Conservation (phyloP, 2,888 invertebrate genomes). For the Thelaira solivaga region DNA sequence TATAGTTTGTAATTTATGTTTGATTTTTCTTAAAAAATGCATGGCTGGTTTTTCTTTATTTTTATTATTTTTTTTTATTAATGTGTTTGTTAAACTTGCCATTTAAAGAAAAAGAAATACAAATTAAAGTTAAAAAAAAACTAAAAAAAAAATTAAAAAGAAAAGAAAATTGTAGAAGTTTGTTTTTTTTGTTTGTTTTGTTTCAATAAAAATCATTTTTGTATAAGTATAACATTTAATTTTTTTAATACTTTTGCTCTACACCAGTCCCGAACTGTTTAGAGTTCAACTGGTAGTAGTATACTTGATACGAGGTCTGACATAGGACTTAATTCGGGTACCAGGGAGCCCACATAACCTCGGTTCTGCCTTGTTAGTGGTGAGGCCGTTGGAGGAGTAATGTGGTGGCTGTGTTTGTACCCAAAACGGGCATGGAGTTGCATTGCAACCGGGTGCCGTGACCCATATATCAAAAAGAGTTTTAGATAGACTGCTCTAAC, state of each 20-base stretch:
- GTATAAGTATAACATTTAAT: constrained; percentile 10
- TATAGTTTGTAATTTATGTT: constrained; percentile 68
- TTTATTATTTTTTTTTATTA: constrained; percentile 50
- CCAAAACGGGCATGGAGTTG: too few species aligned
- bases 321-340: too few species aligned
- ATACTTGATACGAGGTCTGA: too few species aligned
- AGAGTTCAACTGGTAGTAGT: too few species aligned
- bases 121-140: constrained; percentile 55
- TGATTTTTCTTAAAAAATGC: constrained; percentile 55
- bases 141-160: constrained; percentile 41
- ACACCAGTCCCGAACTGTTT: not conserved
- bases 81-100: constrained; percentile 62
- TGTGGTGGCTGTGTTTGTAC: too few species aligned
- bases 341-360: too few species aligned
- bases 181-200: constrained; percentile 45
- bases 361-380: too few species aligned
- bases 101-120: constrained; percentile 59
- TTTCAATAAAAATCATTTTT: constrained; percentile 48
- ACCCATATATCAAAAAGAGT: too few species aligned
- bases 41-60: constrained; percentile 57
- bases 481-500: too few species aligned
- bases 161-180: constrained; percentile 45
- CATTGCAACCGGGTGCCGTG: too few species aligned
- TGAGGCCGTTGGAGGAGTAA: too few species aligned
- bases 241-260: not conserved